These are phyloP conservation scores for Zeuzera pyrina DNA, from an alignment of 2,888 invertebrate species.

Conservation along the genomic window DNA sequence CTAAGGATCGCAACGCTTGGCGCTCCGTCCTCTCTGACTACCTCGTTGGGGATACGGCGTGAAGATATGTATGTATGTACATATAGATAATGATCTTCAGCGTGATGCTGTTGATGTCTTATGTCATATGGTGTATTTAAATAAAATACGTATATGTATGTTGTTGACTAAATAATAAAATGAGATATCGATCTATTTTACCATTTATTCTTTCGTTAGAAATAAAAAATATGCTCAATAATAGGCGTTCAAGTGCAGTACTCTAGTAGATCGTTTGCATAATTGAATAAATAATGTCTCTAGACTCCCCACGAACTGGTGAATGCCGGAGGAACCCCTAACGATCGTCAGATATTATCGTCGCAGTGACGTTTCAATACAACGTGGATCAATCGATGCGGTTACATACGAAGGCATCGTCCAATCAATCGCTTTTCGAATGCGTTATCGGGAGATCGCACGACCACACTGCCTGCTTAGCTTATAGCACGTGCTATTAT, in stretches of 20 bases:
- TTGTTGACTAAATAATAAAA: no score
- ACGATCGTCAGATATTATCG: constrained; percentile 62
- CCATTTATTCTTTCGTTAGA: no score
- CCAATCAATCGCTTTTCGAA: constrained; percentile 29
- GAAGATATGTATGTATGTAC: no score
- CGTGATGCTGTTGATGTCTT: no score
- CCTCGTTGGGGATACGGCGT: no score
- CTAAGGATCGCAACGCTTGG: no score
- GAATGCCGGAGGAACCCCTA: constrained; percentile 41
- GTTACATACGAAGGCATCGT: constrained; percentile 32
- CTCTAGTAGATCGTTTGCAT: constrained; percentile 64
- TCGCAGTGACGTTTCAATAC: constrained; percentile 67
- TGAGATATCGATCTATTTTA: no score
- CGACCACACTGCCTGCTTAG: constrained; percentile 27
- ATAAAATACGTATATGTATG: no score
- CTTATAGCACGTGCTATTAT: constrained; percentile 8
- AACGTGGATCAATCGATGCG: constrained; percentile 46
- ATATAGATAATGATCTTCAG: no score
- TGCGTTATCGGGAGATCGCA: constrained; percentile 30
- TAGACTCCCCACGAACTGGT: constrained; percentile 33
- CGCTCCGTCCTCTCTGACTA: no score
- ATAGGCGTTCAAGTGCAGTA: constrained; percentile 16
- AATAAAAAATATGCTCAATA: no score
- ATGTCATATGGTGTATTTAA: no score
- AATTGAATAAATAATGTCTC: constrained; percentile 62